Evolutionary conservation across 2,888 invertebrate genomes (phyloP), one percentile per base, ranked within the genome.

Genomic region (Drosophila subsilvestris): DNA sequence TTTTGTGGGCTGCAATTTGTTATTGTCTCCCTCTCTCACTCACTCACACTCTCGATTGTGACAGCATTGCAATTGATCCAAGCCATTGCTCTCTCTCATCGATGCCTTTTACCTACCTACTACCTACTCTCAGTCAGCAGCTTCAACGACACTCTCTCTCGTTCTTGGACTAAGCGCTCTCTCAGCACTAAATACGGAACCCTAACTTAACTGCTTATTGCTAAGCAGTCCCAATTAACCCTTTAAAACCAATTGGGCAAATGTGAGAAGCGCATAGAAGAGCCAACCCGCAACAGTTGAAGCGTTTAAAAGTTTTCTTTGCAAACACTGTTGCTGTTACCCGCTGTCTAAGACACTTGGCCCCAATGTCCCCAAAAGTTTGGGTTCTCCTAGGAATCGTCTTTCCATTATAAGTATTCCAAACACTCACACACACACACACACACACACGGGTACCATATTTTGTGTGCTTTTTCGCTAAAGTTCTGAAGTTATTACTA

Each of bases 401-500:
- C 44, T 44, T 20, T 32, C 37, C 43, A 51, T 43, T 44, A 56
- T 53, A 45, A 62, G 32, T 29, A n/a, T 10, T 25, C 12, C 42
- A 22, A 20, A 5, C 25, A 5, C 58, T 17, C 25, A n/a, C 62
- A 47, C 18, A 48, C 55, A 17, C 12, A n/a, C n/a, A 5, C 58
- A 20, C 25, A n/a, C 62, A 47, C 18, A 48, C 55, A 17, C 12
- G 12, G 17, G 6, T 14, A 43, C 48, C 47, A 45, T 57, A 55
- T 65, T 55, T 44, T 66, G 55, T 65, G 55, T 55, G 66, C 66
- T 86, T 80, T 80, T 75, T 54, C 45, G 54, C 50, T 69, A 37
- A 37, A 66, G 49, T 58, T 29, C 55, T 29, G 44, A 73, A 78
- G 79, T 79, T 86, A 84, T 87, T 78, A 76, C 78, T 27, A 27